phyloP scores from a whole-genome alignment of 2,888 invertebrate genomes.

The Trisateles emortualis region DNA sequence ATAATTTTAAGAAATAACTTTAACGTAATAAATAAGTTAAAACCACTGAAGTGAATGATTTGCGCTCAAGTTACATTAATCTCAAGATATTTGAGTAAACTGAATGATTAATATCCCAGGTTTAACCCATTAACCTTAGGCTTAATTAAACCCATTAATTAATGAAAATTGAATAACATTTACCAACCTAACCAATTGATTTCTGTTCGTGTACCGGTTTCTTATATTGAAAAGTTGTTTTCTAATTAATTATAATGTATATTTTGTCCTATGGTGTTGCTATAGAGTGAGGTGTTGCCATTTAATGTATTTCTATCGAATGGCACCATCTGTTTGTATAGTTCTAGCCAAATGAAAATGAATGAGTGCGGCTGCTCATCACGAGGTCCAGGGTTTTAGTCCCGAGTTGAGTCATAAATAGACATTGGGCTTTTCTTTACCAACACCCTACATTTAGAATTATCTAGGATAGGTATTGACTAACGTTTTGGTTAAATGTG shows the following conservation, averaged over 20 bases:
- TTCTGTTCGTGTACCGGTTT: neutral
- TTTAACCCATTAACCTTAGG: constrained; percentile 23
- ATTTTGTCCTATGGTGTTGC: no score
- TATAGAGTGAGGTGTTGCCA: no score
- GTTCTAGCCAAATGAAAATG: no score
- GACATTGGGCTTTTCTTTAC: no score
- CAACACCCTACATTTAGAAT: no score
- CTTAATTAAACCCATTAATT: constrained; percentile 27
- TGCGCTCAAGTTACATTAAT: constrained; percentile 25
- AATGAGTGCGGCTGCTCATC: no score
- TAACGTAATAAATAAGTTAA: neutral
- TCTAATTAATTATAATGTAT: neutral
- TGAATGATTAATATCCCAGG: constrained; percentile 23
- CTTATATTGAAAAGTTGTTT: neutral
- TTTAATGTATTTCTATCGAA: no score
- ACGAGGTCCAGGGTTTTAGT: no score
- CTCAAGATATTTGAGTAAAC: constrained; percentile 18
- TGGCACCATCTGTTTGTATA: no score
- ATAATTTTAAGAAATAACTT: constrained; percentile 12
- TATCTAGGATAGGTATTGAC: no score
- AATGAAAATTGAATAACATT: constrained; percentile 26
- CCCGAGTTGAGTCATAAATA: no score
- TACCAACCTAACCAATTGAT: constrained; percentile 12
- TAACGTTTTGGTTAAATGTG: no score
- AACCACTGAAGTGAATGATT: constrained; percentile 30